phyloP scores from a whole-genome alignment of 2,888 invertebrate species.

The Athetis lepigone region DNA sequence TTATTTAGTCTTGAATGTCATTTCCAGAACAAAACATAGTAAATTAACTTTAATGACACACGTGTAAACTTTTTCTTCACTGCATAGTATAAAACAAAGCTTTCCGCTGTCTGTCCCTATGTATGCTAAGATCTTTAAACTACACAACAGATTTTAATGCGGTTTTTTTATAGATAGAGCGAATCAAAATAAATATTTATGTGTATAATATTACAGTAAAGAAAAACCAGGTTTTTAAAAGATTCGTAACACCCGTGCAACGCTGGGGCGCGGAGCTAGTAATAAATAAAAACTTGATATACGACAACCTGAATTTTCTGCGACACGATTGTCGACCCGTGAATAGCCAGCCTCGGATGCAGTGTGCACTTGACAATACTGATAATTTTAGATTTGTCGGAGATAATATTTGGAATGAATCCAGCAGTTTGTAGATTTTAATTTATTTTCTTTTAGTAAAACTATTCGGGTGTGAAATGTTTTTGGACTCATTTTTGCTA shows the following conservation, averaged over 20 bases:
- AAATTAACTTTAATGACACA: conserved; percentile 27
- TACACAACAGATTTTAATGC: no score
- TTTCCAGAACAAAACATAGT: conserved; percentile 25
- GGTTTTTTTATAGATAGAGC: no score
- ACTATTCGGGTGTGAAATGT: background rate
- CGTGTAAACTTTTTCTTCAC: conserved; percentile 6
- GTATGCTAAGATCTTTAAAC: no score
- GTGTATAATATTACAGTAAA: no score
- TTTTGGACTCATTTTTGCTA: background rate
- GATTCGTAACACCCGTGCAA: no score
- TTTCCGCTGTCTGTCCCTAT: no score
- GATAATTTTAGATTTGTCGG: conserved; percentile 72
- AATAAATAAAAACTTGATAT: conserved; percentile 24
- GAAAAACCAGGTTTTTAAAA: no score
- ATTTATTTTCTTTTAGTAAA: conserved; percentile 41
- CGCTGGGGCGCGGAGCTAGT: no score
- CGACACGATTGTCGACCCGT: conserved; percentile 39
- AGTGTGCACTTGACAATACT: conserved; percentile 72
- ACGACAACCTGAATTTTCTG: conserved; percentile 3
- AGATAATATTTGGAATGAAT: conserved; percentile 72
- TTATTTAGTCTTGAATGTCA: background rate
- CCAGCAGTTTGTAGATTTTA: conserved; percentile 62
- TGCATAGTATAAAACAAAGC: no score
- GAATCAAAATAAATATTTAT: no score
- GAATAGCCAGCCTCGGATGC: conserved; percentile 59